Evolutionary conservation across 2,888 invertebrate genomes (phyloP), one percentile per base, ranked within the genome.

Genomic region (Blera fallax): DNA sequence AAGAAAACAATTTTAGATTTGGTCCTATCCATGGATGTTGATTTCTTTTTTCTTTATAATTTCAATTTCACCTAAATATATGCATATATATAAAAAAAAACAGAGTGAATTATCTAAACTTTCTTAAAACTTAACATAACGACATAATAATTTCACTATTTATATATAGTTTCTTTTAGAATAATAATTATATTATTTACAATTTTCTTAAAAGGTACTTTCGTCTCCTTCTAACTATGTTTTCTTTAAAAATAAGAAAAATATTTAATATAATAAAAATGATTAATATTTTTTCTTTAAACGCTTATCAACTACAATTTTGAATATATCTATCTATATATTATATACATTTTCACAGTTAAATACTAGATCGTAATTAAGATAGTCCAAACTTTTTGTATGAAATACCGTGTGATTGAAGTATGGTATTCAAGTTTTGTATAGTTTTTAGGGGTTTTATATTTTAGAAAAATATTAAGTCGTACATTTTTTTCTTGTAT

Each of bases 11-110:
- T 37, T 37, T 24, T 7, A 62, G 40, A 32, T 24, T 85, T 85
- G 85, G 85, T 81, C 81, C 85, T 85, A 40, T 81, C 76, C 76
- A 76, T 77, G 80, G 85, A 85, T 85, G 50, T 72, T 73, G 21
- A 18, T 58, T 50, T 62, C 4, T 58, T 67, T 52, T 29, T 65
- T 21, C 21, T 24, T 62, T 64, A 29, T 34, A 37, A 24, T 37
- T 72, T 34, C 8, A 5, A 45, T 56, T 54, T 62, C 34, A 37
- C 3, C 14, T 14, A 24, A 56, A n/a, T 18, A 8, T 43, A 32
- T n/a, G 16, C 3, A 34, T n/a, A 10, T 18, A 16, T 34, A 45
- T 16, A n/a, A 7, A 50, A 3, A 6, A 16, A 27, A 62, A 60
- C 21, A 64, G 37, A 7, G 18, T 40, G 18, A 58, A 29, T 21